Evolutionary conservation across 2,113 vertebrate genomes (phyloP).

Genomic region (Prionailurus viverrinus): DNA sequence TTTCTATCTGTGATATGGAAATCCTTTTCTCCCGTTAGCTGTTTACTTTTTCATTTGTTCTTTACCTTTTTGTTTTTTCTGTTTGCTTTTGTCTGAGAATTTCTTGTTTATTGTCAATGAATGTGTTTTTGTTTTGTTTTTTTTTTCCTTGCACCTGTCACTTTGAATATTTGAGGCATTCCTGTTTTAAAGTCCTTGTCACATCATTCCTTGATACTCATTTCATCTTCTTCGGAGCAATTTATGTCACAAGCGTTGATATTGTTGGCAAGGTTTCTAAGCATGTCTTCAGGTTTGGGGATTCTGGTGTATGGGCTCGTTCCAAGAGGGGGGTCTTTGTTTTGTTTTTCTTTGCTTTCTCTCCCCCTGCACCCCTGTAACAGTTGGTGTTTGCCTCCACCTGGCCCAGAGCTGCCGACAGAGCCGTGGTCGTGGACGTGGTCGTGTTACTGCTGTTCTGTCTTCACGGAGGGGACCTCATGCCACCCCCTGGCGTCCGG

Average conservation of each 20-base stretch:
- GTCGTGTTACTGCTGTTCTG: neutral
- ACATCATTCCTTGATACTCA: neutral
- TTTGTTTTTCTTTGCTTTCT: neutral
- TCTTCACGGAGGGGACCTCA: neutral
- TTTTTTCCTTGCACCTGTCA: neutral
- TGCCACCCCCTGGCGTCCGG: accelerated
- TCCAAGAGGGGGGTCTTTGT: neutral
- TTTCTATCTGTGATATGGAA: neutral
- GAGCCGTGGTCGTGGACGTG: too few species aligned
- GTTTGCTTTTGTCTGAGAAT: constrained; percentile 35
- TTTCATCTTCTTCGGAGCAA: constrained; percentile 6
- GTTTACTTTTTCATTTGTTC: constrained; percentile 28
- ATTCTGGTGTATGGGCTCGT: neutral
- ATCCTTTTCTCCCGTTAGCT: neutral
- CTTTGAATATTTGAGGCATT: neutral
- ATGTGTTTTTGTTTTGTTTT: neutral
- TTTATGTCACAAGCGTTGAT: neutral
- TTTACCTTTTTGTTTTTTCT: constrained; percentile 15
- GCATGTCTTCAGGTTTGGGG: neutral
- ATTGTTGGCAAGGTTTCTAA: neutral
- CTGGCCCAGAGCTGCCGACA: neutral
- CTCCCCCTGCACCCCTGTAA: accelerated
- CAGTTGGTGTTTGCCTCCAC: neutral
- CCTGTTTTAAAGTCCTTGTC: neutral
- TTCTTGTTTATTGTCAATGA: constrained; percentile 35